Evolutionary conservation across 2,113 vertebrate species (phyloP).

Genomic region (Phaethornis superciliosus): DNA sequence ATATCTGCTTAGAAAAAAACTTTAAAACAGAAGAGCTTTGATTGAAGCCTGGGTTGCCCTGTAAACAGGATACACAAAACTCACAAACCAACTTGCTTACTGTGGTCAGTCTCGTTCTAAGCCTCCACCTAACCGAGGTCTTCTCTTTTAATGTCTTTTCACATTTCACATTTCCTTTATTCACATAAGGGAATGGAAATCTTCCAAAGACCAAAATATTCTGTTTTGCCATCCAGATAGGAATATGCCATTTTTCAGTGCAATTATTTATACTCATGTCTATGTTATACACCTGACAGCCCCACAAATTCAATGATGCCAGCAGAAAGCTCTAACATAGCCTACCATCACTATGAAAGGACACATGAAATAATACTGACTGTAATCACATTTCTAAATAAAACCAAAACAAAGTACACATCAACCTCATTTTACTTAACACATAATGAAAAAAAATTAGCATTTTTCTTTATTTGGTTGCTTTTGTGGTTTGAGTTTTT

Average conservation of each 20-base stretch:
- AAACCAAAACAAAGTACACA: not conserved
- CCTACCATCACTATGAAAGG: not conserved
- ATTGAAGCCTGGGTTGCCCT: not conserved
- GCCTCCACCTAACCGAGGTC: not conserved
- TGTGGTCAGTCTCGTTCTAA: fast-evolving
- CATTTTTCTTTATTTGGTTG: too few species aligned
- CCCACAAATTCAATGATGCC: not conserved
- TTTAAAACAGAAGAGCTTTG: not conserved
- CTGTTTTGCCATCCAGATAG: not conserved
- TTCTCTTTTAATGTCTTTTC: not conserved
- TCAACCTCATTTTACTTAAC: not conserved
- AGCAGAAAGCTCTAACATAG: not conserved
- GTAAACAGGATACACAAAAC: fast-evolving
- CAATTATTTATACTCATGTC: not conserved
- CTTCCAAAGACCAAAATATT: not conserved
- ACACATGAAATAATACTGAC: not conserved
- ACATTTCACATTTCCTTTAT: too few species aligned
- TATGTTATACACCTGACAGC: not conserved
- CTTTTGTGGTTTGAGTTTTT: too few species aligned
- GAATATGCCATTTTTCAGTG: not conserved
- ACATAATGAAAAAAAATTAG: not conserved
- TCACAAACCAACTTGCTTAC: fast-evolving
- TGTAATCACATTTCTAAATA: not conserved
- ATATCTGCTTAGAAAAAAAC: not conserved
- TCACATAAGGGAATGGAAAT: not conserved